Evolutionary conservation across 2,888 invertebrate species (phyloP).

Genomic region (Plusia festucae): DNA sequence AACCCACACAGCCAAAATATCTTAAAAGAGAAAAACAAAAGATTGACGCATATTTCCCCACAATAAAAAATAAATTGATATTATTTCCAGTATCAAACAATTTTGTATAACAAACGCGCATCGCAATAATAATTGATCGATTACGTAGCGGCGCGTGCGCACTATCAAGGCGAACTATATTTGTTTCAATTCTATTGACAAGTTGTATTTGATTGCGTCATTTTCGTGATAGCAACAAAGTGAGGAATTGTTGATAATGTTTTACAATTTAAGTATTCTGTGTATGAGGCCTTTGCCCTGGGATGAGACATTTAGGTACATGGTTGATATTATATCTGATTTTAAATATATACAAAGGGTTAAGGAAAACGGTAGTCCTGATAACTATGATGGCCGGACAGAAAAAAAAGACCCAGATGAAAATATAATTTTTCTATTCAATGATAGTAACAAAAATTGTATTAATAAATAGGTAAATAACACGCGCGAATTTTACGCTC

Average conservation of each 20-base stretch:
- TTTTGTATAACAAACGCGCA: constrained; percentile 6
- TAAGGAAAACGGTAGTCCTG: no score
- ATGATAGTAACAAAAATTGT: no score
- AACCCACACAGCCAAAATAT: background rate
- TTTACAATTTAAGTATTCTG: background rate
- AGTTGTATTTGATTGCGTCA: constrained; percentile 26
- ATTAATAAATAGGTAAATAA: no score
- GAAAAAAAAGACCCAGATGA: no score
- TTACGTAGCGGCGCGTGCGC: constrained; percentile 49
- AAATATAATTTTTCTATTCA: no score
- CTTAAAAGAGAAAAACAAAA: background rate
- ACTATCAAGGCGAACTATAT: constrained; percentile 44
- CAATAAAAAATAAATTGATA: constrained; percentile 7
- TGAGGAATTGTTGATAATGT: background rate
- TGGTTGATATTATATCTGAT: no score
- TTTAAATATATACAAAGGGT: no score
- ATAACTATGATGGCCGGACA: no score
- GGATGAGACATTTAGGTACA: background rate
- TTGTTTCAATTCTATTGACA: constrained; percentile 27
- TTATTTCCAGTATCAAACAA: constrained; percentile 38
- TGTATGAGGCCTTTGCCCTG: background rate
- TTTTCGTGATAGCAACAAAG: background rate
- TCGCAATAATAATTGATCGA: constrained; percentile 29
- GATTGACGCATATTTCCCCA: background rate
- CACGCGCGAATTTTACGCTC: no score